Conservation (phyloP, 2,888 invertebrate species). For the Conomelus anceps region DNA sequence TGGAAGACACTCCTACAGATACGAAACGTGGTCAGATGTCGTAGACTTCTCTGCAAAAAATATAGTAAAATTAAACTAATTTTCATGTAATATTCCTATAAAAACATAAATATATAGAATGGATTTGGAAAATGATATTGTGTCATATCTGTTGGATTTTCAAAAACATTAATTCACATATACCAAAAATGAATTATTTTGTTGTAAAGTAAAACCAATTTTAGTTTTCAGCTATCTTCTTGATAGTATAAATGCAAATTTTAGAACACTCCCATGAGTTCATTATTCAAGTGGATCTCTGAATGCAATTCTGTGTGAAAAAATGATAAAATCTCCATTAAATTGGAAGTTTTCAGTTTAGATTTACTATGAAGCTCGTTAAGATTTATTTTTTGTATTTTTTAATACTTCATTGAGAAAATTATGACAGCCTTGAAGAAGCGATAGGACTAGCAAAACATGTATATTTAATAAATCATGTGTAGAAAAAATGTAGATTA, state of each 20-base stretch:
- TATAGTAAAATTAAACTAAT: not conserved
- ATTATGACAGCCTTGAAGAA: not conserved
- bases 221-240: not conserved
- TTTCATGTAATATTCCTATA: not conserved
- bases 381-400: not conserved
- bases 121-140: not conserved
- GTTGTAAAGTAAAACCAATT: not conserved
- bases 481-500: not conserved
- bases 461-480: not conserved
- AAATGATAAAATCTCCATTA: not conserved
- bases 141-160: not conserved
- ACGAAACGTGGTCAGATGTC: constrained; percentile 24
- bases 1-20: constrained; percentile 22
- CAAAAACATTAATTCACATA: not conserved
- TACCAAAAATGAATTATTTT: not conserved
- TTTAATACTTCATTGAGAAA: not conserved
- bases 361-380: not conserved
- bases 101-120: not conserved
- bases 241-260: not conserved
- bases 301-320: not conserved
- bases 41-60: not conserved
- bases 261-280: too few relatives aligned
- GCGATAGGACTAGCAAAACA: not conserved
- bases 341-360: not conserved
- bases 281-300: not conserved